These are phyloP conservation scores for Heterochromis multidens DNA, from an alignment of 2,113 vertebrate genomes.

Conservation along the genomic window DNA sequence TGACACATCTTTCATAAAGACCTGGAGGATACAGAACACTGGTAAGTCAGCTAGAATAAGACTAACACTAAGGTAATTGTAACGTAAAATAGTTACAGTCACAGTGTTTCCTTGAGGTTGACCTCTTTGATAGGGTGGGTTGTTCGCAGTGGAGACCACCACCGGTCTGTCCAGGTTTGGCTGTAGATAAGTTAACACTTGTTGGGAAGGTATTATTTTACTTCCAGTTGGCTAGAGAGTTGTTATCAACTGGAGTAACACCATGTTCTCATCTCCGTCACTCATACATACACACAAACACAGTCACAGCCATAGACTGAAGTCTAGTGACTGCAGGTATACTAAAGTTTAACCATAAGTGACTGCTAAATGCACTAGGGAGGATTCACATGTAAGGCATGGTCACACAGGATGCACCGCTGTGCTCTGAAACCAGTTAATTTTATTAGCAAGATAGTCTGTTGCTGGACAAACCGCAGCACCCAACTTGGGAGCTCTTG, in stretches of 20 bases:
- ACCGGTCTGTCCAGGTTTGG: neutral
- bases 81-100: neutral
- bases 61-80: neutral
- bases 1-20: constrained; percentile 96
- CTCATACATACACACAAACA: neutral
- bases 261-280: neutral
- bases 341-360: neutral
- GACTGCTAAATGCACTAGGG: neutral
- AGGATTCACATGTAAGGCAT: too few relatives aligned
- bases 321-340: neutral
- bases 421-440: neutral
- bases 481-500: neutral
- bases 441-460: neutral
- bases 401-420: neutral
- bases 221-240: neutral
- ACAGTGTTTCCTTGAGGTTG: neutral
- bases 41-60: constrained; percentile 68
- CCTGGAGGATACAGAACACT: constrained; percentile 99
- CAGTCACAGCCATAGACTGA: neutral
- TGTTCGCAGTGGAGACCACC: neutral
- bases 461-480: neutral
- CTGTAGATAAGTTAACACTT: neutral
- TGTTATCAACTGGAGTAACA: neutral
- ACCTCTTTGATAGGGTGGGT: neutral
- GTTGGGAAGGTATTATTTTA: neutral